Percentiles rank a stretch among this genome's conserved stretches.
phyloP scores from a whole-genome alignment of 1,140 invertebrate genomes.

The Drosophila athabasca region DNA sequence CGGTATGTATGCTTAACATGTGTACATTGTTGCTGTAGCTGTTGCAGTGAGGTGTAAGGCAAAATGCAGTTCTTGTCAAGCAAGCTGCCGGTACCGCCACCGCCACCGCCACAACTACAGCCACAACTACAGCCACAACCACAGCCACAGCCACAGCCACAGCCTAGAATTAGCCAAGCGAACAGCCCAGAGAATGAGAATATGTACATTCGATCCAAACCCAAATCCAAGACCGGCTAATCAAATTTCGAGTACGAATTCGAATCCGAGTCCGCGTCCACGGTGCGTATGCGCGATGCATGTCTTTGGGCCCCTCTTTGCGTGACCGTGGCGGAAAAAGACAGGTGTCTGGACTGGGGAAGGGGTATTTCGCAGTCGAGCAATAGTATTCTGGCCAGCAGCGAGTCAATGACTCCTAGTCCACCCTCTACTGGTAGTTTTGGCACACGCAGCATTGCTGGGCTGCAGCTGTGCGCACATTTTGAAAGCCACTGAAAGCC shows the following conservation, averaged over 20 bases:
- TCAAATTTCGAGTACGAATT: too few species aligned
- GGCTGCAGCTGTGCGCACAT: slow-evolving; percentile 1
- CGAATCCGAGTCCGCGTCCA: too few species aligned
- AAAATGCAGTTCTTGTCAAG: slow-evolving; percentile 77
- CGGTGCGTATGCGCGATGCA: too few species aligned
- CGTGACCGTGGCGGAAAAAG: too few species aligned
- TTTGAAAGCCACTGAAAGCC: slow-evolving; percentile 16
- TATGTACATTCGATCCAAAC: not conserved
- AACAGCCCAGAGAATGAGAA: slow-evolving; percentile 32
- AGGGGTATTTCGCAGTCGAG: too few species aligned
- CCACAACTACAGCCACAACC: not conserved
- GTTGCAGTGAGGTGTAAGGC: slow-evolving; percentile 52
- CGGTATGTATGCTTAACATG: slow-evolving; percentile 29
- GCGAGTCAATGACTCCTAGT: slow-evolving; percentile 17
- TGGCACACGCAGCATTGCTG: too few species aligned
- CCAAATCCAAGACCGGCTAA: too few species aligned
- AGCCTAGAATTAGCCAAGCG: slow-evolving; percentile 21
- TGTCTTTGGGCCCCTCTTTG: too few species aligned
- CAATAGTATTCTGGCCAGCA: not conserved
- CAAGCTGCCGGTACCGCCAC: slow-evolving; percentile 29
- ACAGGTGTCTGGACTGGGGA: not conserved
- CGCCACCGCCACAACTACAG: not conserved
- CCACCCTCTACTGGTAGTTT: slow-evolving; percentile 1
- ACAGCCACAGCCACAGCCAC: slow-evolving; percentile 3
- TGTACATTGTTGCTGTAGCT: slow-evolving; percentile 37